Percentiles rank a stretch among this genome's conserved stretches.
phyloP scores from a whole-genome alignment of 2,888 invertebrate species.

The Strigamia transsilvanica region DNA sequence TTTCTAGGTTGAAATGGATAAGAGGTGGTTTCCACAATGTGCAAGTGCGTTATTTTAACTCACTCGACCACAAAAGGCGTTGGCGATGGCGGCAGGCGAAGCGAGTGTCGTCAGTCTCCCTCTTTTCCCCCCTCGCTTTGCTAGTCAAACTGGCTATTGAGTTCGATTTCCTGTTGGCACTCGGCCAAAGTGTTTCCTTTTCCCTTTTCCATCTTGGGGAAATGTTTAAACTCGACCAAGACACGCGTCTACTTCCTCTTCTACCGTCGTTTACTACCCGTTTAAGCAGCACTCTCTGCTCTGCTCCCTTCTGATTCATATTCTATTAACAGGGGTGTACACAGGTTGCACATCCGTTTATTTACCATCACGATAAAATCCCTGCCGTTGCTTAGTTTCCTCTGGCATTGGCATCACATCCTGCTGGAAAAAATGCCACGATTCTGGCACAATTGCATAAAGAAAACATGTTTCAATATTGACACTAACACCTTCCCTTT shows the following conservation, averaged over 20 bases:
- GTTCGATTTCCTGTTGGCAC: constrained; percentile 38
- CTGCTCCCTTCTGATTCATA: not conserved
- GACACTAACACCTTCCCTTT: not conserved
- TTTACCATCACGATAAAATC: not conserved
- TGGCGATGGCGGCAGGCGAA: not conserved
- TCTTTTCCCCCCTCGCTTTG: constrained; percentile 9
- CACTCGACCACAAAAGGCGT: constrained; percentile 10
- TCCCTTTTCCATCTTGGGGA: constrained; percentile 40
- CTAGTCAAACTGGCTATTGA: constrained; percentile 42
- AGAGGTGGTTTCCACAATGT: not conserved
- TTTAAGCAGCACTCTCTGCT: constrained; percentile 5
- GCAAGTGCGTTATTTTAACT: constrained; percentile 11
- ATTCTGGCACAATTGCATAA: not conserved
- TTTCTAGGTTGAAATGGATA: constrained; percentile 23
- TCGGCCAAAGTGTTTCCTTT: constrained; percentile 42
- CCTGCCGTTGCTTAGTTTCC: not conserved
- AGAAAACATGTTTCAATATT: constrained; percentile 27
- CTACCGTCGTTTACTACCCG: constrained; percentile 34
- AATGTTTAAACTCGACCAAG: constrained; percentile 40
- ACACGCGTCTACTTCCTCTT: constrained; percentile 29
- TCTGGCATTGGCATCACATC: not conserved
- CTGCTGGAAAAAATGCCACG: not conserved
- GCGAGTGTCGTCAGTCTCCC: constrained; percentile 7
- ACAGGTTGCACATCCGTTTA: not conserved
- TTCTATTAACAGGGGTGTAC: not conserved